Evolutionary conservation across 2,888 invertebrate genomes (phyloP).

Genomic region (Leptarthrus brevirostris): DNA sequence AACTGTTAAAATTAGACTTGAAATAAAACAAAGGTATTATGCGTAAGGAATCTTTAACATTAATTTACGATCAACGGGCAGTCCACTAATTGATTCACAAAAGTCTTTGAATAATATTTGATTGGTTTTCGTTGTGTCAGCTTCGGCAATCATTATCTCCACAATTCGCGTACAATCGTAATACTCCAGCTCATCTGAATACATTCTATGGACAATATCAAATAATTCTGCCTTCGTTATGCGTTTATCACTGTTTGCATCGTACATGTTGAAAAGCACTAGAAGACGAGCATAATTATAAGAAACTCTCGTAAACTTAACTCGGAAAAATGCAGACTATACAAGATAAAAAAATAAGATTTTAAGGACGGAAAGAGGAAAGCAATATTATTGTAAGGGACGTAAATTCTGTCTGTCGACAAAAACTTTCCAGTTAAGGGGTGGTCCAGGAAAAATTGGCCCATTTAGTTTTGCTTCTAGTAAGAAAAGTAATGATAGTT

Average conservation of each 20-base stretch:
- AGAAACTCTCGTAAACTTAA: too few relatives aligned
- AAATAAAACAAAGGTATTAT: background rate
- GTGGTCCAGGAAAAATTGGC: too few relatives aligned
- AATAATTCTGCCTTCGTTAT: conserved; percentile 19
- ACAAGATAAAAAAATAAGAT: too few relatives aligned
- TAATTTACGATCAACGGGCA: background rate
- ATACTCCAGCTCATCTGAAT: background rate
- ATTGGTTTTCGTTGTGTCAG: background rate
- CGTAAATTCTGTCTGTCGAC: too few relatives aligned
- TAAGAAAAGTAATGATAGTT: too few relatives aligned
- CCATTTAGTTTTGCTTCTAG: too few relatives aligned
- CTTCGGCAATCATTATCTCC: conserved; percentile 2
- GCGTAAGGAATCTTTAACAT: conserved; percentile 14
- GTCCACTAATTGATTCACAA: background rate
- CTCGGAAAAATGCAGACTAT: too few relatives aligned
- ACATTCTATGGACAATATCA: conserved; percentile 14
- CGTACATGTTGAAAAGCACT: conserved; percentile 35
- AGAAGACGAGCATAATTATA: background rate
- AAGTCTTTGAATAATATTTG: conserved; percentile 10
- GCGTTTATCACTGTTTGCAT: background rate
- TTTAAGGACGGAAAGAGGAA: too few relatives aligned
- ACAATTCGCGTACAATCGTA: conserved; percentile 4
- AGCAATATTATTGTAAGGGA: too few relatives aligned
- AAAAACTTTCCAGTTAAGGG: too few relatives aligned
- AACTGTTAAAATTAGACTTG: too few relatives aligned